Percentiles rank a stretch among this genome's conserved stretches.
These are phyloP conservation scores for Pediacus dermestoides DNA, from an alignment of 2,888 invertebrate species.

Conservation along the genomic window DNA sequence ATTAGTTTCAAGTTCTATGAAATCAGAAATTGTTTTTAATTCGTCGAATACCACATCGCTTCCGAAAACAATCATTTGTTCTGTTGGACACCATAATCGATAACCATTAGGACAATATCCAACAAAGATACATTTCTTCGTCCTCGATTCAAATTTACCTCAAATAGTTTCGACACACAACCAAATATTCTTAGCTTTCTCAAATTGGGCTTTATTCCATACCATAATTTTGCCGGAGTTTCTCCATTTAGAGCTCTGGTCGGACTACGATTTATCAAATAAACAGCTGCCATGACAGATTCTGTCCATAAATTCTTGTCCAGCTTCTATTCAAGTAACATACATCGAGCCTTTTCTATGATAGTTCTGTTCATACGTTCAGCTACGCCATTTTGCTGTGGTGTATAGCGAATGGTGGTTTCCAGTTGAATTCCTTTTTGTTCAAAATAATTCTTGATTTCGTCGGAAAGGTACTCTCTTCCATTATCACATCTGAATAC, in stretches of 20 bases:
- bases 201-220: constrained; percentile 15
- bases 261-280: constrained; percentile 15
- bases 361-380: constrained; percentile 40
- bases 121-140: constrained; percentile 12
- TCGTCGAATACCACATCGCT: constrained; percentile 15
- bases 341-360: constrained; percentile 14
- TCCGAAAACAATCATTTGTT: constrained; percentile 9
- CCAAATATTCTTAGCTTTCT: constrained; percentile 18
- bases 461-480: constrained; percentile 35
- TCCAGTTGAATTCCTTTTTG: constrained; percentile 37
- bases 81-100: constrained; percentile 12
- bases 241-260: constrained; percentile 1
- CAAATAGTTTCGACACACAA: constrained; percentile 10
- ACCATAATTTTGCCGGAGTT: constrained; percentile 20
- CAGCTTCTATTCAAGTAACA: constrained; percentile 13
- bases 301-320: constrained; percentile 16
- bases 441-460: constrained; percentile 34
- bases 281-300: constrained; percentile 15
- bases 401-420: constrained; percentile 42
- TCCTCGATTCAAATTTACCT: constrained; percentile 19
- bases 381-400: constrained; percentile 42
- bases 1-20: no score
- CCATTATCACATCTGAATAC: constrained; percentile 30
- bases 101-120: constrained; percentile 13
- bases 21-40: no score